Evolutionary conservation across 2,113 vertebrate species (phyloP), one percentile per base, ranked within the genome.

Genomic region (Brienomyrus longianalis): DNA sequence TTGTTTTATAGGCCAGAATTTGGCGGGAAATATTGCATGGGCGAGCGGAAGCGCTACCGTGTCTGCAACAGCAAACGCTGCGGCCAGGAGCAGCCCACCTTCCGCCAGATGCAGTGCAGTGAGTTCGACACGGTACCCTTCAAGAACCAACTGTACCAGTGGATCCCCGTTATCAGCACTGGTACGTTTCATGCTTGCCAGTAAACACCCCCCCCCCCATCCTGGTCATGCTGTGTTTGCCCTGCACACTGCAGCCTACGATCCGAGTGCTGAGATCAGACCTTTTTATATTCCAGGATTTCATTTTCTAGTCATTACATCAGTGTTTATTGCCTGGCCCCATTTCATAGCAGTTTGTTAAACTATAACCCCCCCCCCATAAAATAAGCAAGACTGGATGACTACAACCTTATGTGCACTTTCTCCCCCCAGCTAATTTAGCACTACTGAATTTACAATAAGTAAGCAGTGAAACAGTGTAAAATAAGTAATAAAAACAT

Each of bases 71-170:
- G 97, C 0, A 96, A 95, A 54, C 95, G 94, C 0, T 99, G 98
- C 50, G 93, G 0, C 83, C 94, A 91, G 1, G 93, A 94, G 0
- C 91, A 86, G 1, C 98, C 98, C 0, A 96, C 96, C 0, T 99
- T 99, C 88, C 96, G 98, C 39, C 98, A 99, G 93, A 98, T 99
- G 98, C 98, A 98, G 62, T 99, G 98, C 95, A 99, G 97, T 66
- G 98, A 99, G 92, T 99, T 99, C 92, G 96, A 99, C 93, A 99
- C 98, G 0, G 98, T 99, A 83, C 96, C 97, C 1, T 98, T 99
- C 94, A 97, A 97, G 93, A 99, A 98, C 0, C 95, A 97, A 77
- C 96, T 99, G 89, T 97, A 99, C 93, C 93, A 94, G 91, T 99
- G 98, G 98, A 95, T 97, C 91, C 98, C 98, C 0, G 93, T 99